Conservation (phyloP, 1,140 invertebrate genomes). For the Triops cancriformis region DNA sequence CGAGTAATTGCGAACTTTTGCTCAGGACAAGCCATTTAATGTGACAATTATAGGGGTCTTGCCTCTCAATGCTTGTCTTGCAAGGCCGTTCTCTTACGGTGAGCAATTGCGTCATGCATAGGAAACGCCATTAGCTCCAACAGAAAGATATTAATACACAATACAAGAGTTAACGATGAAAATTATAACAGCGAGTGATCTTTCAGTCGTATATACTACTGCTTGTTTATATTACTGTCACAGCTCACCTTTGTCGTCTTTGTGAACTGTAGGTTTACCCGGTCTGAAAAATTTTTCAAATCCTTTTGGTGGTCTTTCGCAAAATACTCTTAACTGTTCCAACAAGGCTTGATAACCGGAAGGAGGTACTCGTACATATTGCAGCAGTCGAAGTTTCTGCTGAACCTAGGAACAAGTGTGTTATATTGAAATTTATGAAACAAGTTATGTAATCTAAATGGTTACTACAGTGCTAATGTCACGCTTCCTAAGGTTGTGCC, state of each 20-base stretch:
- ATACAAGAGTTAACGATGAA: constrained; percentile 30
- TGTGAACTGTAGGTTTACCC: constrained; percentile 28
- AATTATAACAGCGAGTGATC: too few species aligned
- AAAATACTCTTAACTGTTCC: constrained; percentile 49
- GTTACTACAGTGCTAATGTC: background rate
- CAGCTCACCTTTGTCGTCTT: constrained; percentile 29
- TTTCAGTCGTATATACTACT: too few species aligned
- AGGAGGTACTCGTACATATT: constrained; percentile 28
- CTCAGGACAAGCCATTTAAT: background rate
- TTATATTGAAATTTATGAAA: background rate
- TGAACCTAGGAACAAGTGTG: constrained; percentile 15
- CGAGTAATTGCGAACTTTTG: too few species aligned
- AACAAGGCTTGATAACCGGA: constrained; percentile 41
- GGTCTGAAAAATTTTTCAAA: constrained; percentile 84
- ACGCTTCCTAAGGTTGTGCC: background rate
- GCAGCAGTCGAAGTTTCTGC: constrained; percentile 19
- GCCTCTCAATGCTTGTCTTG: background rate
- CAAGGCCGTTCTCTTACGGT: background rate
- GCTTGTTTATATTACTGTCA: too few species aligned
- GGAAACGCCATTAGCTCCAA: background rate
- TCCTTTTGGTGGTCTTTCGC: constrained; percentile 71
- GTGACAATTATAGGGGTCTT: background rate
- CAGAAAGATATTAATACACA: constrained; percentile 41
- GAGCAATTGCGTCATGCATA: constrained; percentile 37
- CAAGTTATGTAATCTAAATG: background rate